Base-by-base conservation (phyloP, 2,113 vertebrate species). In the Aptenodytes forsteri region DNA sequence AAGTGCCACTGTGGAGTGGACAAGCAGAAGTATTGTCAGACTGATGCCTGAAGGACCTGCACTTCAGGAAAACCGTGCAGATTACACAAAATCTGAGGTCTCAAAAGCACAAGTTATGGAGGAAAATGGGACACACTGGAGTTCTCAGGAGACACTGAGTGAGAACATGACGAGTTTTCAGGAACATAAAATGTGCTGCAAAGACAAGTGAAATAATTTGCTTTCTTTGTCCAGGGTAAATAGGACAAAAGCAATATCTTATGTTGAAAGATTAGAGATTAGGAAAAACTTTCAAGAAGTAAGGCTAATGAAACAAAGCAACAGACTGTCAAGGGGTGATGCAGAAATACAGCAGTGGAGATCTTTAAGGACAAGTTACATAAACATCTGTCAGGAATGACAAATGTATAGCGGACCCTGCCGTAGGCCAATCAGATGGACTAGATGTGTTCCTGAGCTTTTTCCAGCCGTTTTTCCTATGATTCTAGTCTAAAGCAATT, bases 371-470 rank as follows among this genome's bases (percentile, higher is more conserved):
- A 88, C 84, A 86, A 94, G 78, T 88, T 93, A 90, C 70, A 79
- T 79, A 97, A 95, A 95, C 92, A 95, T 72, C 92, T 93, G 92
- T 93, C 95, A 92, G 91, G 55, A 70, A 94, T 91, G 92, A 96
- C 90, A 95, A 97, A 96, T 27, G 6, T 87, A 91, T 5, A 85
- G 81, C 16, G 55, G 83, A 64, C 75, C 59, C 89, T 59, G 81
- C 91, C 34, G 3, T 2, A 84, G 93, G 49, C 77, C 4, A 7
- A 59, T 93, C 66, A 76, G 62, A 85, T 22, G 83, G 64, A 65
- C 84, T 96, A 84, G 96, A 89, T 8, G 36, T 22, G 82, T 69
- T 96, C 84, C 96, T 91, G 29, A 83, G 75, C 44, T 62, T 80
- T 91, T 77, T 85, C 78, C 93, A 95, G 90, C 21, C 30, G 0